phyloP scores from a whole-genome alignment of 2,888 invertebrate genomes.

The Standfussiana lucernea region DNA sequence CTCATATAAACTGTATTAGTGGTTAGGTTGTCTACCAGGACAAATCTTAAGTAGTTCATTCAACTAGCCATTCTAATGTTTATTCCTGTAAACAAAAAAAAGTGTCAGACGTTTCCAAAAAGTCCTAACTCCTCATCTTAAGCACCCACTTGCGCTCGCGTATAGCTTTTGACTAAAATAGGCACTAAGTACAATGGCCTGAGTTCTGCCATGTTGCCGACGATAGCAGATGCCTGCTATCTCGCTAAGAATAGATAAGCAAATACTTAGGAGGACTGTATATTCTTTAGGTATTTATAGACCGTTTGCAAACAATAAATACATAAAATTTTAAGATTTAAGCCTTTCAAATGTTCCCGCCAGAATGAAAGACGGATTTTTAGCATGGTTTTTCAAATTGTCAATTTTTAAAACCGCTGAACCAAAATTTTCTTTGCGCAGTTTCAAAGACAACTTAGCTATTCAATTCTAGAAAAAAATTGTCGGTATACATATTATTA shows the following conservation, averaged over 20 bases:
- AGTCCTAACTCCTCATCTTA: conserved; percentile 45
- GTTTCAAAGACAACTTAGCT: not conserved
- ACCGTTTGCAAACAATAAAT: not conserved
- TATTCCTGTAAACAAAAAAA: conserved; percentile 49
- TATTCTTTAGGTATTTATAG: not conserved
- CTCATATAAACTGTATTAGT: not conserved
- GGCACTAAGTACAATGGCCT: conserved; percentile 67
- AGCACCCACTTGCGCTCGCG: conserved; percentile 45
- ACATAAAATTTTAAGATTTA: not conserved
- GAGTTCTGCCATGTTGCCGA: conserved; percentile 36
- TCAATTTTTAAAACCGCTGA: not conserved
- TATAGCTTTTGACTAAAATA: conserved; percentile 65
- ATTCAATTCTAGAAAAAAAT: too few relatives aligned
- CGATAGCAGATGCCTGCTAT: conserved; percentile 52
- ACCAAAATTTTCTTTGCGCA: not conserved
- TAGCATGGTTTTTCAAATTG: not conserved
- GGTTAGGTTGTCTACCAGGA: not conserved
- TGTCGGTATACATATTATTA: too few relatives aligned
- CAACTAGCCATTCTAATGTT: conserved; percentile 34
- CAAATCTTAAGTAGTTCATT: conserved; percentile 23
- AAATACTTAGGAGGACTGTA: conserved; percentile 1
- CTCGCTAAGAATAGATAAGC: conserved; percentile 33
- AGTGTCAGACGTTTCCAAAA: conserved; percentile 48
- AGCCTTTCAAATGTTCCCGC: not conserved
- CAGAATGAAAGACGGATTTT: not conserved